phyloP scores from a whole-genome alignment of 2,113 vertebrate genomes.

The Telmatochromis brachygnathus region DNA sequence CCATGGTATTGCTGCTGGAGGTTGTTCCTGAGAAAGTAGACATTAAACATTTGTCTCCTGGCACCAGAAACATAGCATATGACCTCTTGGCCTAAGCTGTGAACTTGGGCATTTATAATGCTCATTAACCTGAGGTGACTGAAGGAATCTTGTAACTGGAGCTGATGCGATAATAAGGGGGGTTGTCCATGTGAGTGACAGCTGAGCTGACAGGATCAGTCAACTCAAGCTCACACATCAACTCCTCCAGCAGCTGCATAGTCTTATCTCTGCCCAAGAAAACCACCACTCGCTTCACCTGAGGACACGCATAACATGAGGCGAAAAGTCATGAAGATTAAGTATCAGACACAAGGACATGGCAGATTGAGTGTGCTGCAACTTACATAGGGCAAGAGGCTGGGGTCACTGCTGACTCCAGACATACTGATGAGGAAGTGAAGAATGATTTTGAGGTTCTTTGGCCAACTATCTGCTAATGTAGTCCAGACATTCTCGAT shows the following conservation, averaged over 20 bases:
- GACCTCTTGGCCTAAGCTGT: neutral
- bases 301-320: slow-evolving; percentile 5
- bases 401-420: slow-evolving; percentile 95
- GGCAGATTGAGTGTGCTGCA: neutral
- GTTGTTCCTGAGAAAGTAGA: slow-evolving; percentile 79
- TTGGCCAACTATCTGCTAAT: slow-evolving; percentile 96
- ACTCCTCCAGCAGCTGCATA: slow-evolving; percentile 94
- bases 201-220: slow-evolving; percentile 92
- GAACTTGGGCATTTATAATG: neutral
- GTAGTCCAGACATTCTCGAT: slow-evolving; percentile 99
- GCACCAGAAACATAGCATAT: neutral
- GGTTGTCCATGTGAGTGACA: slow-evolving; percentile 97
- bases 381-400: slow-evolving; percentile 97
- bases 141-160: slow-evolving; percentile 96
- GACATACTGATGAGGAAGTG: slow-evolving; percentile 98
- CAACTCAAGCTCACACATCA: slow-evolving; percentile 91
- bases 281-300: slow-evolving; percentile 98
- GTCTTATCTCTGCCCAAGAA: slow-evolving; percentile 98
- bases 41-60: neutral
- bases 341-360: neutral
- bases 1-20: slow-evolving; percentile 99
- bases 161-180: slow-evolving; percentile 93
- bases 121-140: slow-evolving; percentile 88
- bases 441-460: slow-evolving; percentile 97
- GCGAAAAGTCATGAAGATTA: neutral